Conservation (phyloP, 1,140 invertebrate species). For the Drosophila auraria region DNA sequence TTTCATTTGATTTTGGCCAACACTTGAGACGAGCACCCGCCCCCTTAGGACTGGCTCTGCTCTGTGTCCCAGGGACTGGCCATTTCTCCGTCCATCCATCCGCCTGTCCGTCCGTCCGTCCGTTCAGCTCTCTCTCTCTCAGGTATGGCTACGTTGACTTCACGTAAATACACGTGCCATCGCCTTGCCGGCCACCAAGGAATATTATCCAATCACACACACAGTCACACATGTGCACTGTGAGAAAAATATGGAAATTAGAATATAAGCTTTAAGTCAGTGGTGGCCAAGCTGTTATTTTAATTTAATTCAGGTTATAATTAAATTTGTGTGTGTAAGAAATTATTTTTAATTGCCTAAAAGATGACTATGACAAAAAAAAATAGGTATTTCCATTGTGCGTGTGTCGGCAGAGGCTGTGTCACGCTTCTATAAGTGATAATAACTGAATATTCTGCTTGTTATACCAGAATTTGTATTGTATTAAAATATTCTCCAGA, state of each 20-base stretch:
- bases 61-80: conserved; percentile 6
- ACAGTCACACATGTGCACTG: conserved; percentile 16
- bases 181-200: conserved; percentile 52
- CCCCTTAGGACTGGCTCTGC: not conserved
- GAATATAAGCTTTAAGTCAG: no score
- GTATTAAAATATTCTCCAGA: no score
- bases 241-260: not conserved
- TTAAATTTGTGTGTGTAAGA: no score
- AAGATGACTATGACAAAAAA: no score
- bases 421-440: no score
- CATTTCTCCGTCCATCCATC: conserved; percentile 16
- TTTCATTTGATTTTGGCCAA: conserved; percentile 65
- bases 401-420: no score
- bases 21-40: conserved; percentile 30
- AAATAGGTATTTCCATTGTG: no score
- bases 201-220: conserved; percentile 41
- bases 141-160: conserved; percentile 46
- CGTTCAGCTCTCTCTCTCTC: conserved; percentile 20
- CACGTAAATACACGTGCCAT: conserved; percentile 73
- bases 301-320: no score
- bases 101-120: not conserved
- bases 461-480: no score
- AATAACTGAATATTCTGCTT: no score
- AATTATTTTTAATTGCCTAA: not conserved
- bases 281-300: no score